These are phyloP conservation scores for Gasterosteus nipponicus DNA, from an alignment of 2,113 vertebrate species.

Conservation along the genomic window DNA sequence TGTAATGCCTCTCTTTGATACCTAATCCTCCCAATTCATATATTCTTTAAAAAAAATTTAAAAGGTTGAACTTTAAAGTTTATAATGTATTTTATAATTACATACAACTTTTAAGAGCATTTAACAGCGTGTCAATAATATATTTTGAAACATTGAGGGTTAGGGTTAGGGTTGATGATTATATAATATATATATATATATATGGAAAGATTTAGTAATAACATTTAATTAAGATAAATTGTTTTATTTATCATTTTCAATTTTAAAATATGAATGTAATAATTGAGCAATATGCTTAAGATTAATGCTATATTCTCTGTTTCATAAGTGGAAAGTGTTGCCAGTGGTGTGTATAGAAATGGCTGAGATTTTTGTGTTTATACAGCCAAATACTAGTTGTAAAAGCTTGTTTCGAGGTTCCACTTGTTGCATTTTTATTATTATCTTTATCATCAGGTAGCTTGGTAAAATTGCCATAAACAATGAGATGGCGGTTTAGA, in stretches of 20 bases:
- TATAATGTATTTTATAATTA: slow-evolving; percentile 67
- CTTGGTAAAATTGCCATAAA: slow-evolving; percentile 26
- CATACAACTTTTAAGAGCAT: slow-evolving; percentile 51
- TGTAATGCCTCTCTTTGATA: background rate
- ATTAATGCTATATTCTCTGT: slow-evolving; percentile 59
- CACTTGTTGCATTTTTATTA: slow-evolving; percentile 29
- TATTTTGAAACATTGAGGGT: slow-evolving; percentile 58
- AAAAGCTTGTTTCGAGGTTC: slow-evolving; percentile 40
- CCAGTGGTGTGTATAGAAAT: slow-evolving; percentile 42
- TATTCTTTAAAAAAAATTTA: slow-evolving; percentile 39
- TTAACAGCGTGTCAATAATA: slow-evolving; percentile 57
- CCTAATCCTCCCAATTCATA: slow-evolving; percentile 15
- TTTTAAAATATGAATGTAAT: slow-evolving; percentile 72
- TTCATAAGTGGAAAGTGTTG: slow-evolving; percentile 51
- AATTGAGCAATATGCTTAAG: slow-evolving; percentile 71
- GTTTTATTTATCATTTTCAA: slow-evolving; percentile 63
- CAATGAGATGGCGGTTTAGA: slow-evolving; percentile 26
- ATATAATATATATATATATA: slow-evolving; percentile 32
- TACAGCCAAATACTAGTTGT: slow-evolving; percentile 45
- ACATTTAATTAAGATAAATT: slow-evolving; percentile 52
- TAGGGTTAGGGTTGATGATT: no score
- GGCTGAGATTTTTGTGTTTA: slow-evolving; percentile 48
- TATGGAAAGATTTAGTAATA: slow-evolving; percentile 47
- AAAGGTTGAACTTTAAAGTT: slow-evolving; percentile 39
- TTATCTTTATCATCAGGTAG: slow-evolving; percentile 11